Evolutionary conservation across 2,113 vertebrate genomes (phyloP).

Genomic region (Rhagologus leucostigma): DNA sequence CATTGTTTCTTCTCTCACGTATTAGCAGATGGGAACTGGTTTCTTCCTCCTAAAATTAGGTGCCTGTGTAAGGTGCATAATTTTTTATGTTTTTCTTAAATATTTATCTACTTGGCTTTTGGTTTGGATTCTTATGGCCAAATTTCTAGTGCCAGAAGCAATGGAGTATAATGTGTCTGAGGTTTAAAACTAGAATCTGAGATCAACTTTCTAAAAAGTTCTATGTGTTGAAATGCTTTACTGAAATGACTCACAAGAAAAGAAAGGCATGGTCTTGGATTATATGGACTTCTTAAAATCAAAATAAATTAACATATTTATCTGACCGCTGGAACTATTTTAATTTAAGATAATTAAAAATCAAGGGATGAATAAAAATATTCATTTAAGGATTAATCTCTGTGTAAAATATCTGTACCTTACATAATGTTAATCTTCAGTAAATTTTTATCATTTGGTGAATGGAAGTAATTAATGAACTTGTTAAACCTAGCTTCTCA

Average conservation of each 20-base stretch:
- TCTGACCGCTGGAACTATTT: neutral
- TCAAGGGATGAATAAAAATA: neutral
- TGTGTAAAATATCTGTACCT: neutral
- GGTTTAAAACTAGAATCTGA: conserved; percentile 20
- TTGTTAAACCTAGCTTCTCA: neutral
- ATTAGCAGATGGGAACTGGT: neutral
- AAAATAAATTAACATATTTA: neutral
- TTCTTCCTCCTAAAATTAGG: neutral
- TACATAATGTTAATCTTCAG: neutral
- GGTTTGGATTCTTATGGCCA: neutral
- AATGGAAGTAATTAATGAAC: conserved; percentile 5
- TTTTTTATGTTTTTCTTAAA: neutral
- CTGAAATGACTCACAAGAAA: neutral
- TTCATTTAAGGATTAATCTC: conserved; percentile 27
- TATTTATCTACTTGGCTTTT: neutral
- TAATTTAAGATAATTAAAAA: conserved; percentile 14
- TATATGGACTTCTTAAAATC: neutral
- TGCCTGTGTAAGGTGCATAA: neutral
- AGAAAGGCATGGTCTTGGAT: neutral
- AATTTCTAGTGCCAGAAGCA: neutral
- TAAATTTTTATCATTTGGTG: neutral
- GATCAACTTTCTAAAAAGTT: neutral
- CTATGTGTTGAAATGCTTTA: neutral
- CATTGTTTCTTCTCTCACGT: neutral
- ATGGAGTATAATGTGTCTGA: neutral